Percentiles rank a stretch among this genome's conserved stretches.
These are phyloP conservation scores for Mesoclemmys tuberculata DNA, from an alignment of 2,113 vertebrate species.

Conservation along the genomic window DNA sequence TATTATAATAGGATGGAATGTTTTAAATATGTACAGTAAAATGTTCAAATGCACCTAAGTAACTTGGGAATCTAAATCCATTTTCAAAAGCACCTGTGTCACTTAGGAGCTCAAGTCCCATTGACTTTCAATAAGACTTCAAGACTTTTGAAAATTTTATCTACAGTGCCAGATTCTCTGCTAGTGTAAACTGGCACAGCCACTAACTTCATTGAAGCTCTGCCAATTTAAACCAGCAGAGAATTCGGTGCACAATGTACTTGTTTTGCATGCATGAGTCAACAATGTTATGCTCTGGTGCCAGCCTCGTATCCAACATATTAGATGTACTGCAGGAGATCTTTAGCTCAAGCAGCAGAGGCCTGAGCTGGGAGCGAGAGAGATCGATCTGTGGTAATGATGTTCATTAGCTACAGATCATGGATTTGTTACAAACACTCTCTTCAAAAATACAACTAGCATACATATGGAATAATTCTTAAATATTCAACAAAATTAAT, in stretches of 20 bases:
- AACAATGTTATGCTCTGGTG: background rate
- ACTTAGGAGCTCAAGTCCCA: accelerated
- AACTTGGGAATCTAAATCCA: background rate
- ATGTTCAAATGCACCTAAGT: background rate
- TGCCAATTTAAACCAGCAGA: background rate
- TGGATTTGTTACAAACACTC: background rate
- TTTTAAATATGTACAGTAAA: background rate
- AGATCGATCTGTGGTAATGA: background rate
- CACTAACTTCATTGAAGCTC: background rate
- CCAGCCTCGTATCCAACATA: background rate
- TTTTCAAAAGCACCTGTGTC: background rate
- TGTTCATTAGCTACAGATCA: background rate
- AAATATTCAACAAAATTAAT: background rate
- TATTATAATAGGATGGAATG: background rate
- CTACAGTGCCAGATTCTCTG: background rate
- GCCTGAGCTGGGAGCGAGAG: background rate
- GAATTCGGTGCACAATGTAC: background rate
- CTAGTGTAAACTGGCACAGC: background rate
- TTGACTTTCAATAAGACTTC: background rate
- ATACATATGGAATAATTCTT: background rate
- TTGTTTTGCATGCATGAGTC: background rate
- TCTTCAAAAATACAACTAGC: background rate
- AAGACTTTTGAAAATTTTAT: background rate
- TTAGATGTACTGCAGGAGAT: background rate
- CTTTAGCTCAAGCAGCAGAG: background rate